phyloP scores from a whole-genome alignment of 2,888 invertebrate species.

The Rhyacophila evoluta region DNA sequence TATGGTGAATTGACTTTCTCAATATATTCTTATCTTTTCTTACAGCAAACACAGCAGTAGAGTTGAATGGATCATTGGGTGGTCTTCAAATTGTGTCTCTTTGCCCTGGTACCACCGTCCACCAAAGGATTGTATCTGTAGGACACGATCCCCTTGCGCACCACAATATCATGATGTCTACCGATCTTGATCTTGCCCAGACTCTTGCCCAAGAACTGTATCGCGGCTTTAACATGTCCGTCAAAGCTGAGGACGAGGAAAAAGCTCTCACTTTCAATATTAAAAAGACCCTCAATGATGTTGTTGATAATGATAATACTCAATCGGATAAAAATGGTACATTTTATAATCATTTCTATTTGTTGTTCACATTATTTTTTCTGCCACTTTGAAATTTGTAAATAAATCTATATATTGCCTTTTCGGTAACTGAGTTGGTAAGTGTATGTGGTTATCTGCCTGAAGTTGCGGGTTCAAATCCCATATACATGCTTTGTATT shows the following conservation, averaged over 20 bases:
- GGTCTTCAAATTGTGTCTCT: conserved; percentile 92
- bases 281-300: conserved; percentile 57
- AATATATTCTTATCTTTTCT: conserved; percentile 28
- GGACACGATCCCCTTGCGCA: conserved; percentile 80
- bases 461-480: too few relatives aligned
- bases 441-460: too few relatives aligned
- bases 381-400: too few relatives aligned
- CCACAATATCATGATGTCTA: conserved; percentile 56
- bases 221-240: conserved; percentile 55
- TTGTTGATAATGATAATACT: conserved; percentile 59
- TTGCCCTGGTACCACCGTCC: conserved; percentile 84
- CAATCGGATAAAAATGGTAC: conserved; percentile 41
- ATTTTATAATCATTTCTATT: too few relatives aligned
- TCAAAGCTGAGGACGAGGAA: conserved; percentile 59
- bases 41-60: conserved; percentile 68
- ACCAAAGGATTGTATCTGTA: conserved; percentile 87
- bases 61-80: conserved; percentile 88
- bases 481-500: too few relatives aligned
- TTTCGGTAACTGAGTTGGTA: too few relatives aligned
- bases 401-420: too few relatives aligned
- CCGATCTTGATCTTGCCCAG: conserved; percentile 58
- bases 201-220: conserved; percentile 63
- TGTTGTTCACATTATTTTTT: too few relatives aligned
- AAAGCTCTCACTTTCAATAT: conserved; percentile 63
- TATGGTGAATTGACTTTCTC: too few relatives aligned